Evolutionary conservation across 2,113 vertebrate species (phyloP).

Genomic region (Peucedramus taeniatus): DNA sequence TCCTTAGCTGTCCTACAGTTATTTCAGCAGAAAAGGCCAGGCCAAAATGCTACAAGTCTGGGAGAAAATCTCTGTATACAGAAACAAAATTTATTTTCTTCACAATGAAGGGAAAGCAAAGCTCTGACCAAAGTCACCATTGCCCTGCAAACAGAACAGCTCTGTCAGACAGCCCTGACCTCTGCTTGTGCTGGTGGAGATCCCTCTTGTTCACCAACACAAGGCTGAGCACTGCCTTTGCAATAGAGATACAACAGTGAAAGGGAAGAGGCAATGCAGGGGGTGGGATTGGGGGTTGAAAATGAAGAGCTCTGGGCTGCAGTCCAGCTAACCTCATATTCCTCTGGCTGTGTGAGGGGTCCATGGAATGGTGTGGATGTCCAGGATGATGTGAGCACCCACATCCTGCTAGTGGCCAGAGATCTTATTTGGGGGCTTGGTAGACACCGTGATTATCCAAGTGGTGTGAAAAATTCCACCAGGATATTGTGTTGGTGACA

Average conservation of each 20-base stretch:
- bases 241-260: neutral
- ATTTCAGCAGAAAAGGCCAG: neutral
- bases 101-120: neutral
- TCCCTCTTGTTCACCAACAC: neutral
- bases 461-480: neutral
- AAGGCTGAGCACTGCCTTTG: neutral
- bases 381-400: neutral
- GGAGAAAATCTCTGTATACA: neutral
- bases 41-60: neutral
- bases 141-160: neutral
- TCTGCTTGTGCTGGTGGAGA: neutral
- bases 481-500: neutral
- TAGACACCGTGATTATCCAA: neutral
- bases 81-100: neutral
- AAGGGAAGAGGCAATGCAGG: neutral
- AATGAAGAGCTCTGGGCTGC: neutral
- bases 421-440: neutral
- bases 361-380: neutral
- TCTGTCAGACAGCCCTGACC: neutral
- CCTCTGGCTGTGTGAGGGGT: neutral
- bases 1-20: neutral
- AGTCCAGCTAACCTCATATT: neutral
- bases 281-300: rapidly evolving
- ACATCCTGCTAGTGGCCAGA: neutral
- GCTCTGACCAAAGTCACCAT: neutral